These are phyloP conservation scores for Melanerpes aurifrons DNA, from an alignment of 2,113 vertebrate species.

Conservation along the genomic window DNA sequence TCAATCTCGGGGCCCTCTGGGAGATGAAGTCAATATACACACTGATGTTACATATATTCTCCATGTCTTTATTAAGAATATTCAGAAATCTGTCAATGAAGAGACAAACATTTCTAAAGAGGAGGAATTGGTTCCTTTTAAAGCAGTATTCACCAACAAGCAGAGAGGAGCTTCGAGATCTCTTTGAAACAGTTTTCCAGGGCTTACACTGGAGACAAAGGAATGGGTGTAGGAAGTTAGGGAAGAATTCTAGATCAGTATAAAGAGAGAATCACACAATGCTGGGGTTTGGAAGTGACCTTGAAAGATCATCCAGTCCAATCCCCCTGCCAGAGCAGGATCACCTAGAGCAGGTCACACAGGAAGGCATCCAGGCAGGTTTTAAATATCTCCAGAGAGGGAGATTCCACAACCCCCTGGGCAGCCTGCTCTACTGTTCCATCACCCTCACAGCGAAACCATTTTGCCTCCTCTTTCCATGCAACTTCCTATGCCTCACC, in stretches of 20 bases:
- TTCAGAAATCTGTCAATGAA: slow-evolving; percentile 28
- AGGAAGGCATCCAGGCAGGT: too few relatives aligned
- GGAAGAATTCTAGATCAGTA: not conserved
- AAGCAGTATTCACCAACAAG: not conserved
- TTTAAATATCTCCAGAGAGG: too few relatives aligned
- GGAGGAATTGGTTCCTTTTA: slow-evolving; percentile 1
- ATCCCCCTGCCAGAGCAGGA: too few relatives aligned
- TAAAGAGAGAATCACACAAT: not conserved
- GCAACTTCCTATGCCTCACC: too few relatives aligned
- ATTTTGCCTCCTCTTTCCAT: too few relatives aligned
- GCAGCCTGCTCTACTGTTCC: too few relatives aligned
- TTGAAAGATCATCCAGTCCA: too few relatives aligned
- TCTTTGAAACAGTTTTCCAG: not conserved
- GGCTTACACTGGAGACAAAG: not conserved
- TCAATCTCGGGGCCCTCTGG: slow-evolving; percentile 39
- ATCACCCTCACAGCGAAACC: too few relatives aligned
- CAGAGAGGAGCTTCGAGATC: not conserved
- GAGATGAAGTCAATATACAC: slow-evolving; percentile 33
- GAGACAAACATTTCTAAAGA: not conserved
- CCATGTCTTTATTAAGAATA: slow-evolving; percentile 44
- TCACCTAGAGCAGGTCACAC: too few relatives aligned
- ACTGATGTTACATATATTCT: slow-evolving; percentile 44
- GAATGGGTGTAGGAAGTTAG: not conserved
- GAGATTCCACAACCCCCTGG: too few relatives aligned
- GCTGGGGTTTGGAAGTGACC: too few relatives aligned